Evolutionary conservation across 2,113 vertebrate genomes (phyloP), one percentile per base, ranked within the genome.

Genomic region (Cyprinodon brontotheroides): DNA sequence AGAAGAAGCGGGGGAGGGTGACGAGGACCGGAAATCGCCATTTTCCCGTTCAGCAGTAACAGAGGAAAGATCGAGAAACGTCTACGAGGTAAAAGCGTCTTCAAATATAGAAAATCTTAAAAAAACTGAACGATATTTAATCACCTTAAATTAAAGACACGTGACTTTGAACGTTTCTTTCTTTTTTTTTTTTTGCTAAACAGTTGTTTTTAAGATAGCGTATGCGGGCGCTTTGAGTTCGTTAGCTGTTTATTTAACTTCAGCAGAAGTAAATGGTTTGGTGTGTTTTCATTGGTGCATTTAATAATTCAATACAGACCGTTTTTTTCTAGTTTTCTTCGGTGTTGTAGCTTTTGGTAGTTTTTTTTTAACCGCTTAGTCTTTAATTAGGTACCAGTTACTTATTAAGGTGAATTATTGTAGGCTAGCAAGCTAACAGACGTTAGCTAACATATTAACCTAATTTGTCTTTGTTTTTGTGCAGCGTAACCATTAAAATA

Each of bases 31-130:
- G 77, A 89, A 87, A 78, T 84, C 91, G 90, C 91, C 92, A 92
- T 92, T 93, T 92, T 92, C 78, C 89, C 85, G 83, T 88, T 74
- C 75, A 75, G 57, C 78, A n/a, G 82, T 80, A 92, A 67, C 79
- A 74, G 71, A 75, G 76, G 89, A 82, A 84, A 80, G 64, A 69
- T 41, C 61, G 76, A 83, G 87, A 82, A 86, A 72, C 75, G 36
- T 22, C 47, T 20, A 29, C 29, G 29, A 29, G 29, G 29, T 29
- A 29, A 29, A 29, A 29, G 1, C 29, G 29, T 29, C 29, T 29
- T 29, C 29, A 29, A 29, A 29, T 29, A 29, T 29, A 29, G 29
- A 29, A 29, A 29, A 29, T 29, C 29, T 29, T 29, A 29, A 29
- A 2, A 29, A 29, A 20, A n/a, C n/a, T 14, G 14, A 57, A n/a